These are phyloP conservation scores for Isichthys henryi DNA, from an alignment of 2,113 vertebrate species.

Conservation along the genomic window DNA sequence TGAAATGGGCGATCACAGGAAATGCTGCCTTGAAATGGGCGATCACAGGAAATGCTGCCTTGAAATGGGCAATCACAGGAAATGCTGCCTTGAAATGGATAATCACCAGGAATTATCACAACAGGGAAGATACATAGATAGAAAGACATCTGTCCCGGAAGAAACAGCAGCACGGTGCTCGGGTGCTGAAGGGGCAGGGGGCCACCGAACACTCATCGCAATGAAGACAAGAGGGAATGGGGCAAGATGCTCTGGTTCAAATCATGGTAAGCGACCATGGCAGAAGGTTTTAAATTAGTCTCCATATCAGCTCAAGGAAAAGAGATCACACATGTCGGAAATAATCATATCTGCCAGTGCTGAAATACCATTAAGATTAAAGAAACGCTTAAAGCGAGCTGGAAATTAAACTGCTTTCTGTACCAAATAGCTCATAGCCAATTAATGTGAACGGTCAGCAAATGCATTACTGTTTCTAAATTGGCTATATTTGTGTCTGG, in stretches of 20 bases:
- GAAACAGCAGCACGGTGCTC: not conserved
- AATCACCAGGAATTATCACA: slow-evolving; percentile 16
- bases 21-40: not conserved
- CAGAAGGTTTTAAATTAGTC: slow-evolving; percentile 9
- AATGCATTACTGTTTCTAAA: not conserved
- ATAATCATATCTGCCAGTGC: not conserved
- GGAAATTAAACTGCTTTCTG: not conserved
- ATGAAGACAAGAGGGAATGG: not conserved
- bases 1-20: too few species aligned
- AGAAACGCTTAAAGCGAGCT: not conserved
- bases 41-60: too few species aligned
- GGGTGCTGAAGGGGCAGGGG: not conserved
- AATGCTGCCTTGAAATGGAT: not conserved
- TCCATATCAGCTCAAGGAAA: not conserved
- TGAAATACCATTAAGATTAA: not conserved
- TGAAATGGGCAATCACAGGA: too few species aligned
- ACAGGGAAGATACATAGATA: not conserved
- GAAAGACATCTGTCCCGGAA: slow-evolving; percentile 19
- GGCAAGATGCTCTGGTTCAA: not conserved
- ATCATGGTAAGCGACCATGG: not conserved
- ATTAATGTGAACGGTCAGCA: not conserved
- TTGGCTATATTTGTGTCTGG: not conserved
- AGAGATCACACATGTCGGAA: not conserved
- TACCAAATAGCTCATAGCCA: not conserved
- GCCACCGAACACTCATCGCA: not conserved